Evolutionary conservation across 2,113 vertebrate genomes (phyloP).

Genomic region (Aspidoscelis tigris): DNA sequence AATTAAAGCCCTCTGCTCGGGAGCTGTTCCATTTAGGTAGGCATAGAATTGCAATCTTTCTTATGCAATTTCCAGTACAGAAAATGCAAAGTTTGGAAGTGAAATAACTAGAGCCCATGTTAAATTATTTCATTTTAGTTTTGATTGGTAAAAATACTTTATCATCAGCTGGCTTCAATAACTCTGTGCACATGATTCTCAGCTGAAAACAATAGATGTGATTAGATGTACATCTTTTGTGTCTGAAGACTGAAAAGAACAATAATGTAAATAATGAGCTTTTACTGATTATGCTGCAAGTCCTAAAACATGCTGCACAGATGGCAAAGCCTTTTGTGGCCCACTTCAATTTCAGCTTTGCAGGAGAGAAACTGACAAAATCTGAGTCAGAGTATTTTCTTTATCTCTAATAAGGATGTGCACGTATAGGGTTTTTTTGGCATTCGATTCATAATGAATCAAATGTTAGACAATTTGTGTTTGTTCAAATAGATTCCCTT

Average conservation of each 20-base stretch:
- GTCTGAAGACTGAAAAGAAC: not conserved
- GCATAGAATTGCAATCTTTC: not conserved
- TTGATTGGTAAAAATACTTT: not conserved
- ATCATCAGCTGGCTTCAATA: not conserved
- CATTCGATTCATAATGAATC: too few species aligned
- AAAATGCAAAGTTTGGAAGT: not conserved
- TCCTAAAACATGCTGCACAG: not conserved
- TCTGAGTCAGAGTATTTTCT: not conserved
- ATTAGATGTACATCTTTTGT: not conserved
- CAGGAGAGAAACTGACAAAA: not conserved
- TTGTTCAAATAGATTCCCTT: too few species aligned
- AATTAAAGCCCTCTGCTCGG: not conserved
- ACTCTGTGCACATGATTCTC: not conserved
- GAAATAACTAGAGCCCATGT: not conserved
- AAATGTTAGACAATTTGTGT: too few species aligned
- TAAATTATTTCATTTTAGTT: not conserved
- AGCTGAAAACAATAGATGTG: not conserved
- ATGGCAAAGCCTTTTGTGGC: not conserved
- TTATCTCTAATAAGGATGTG: not conserved
- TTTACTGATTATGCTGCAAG: not conserved
- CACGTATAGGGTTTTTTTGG: too few species aligned
- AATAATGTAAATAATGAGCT: not conserved
- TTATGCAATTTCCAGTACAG: not conserved
- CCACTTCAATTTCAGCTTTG: not conserved
- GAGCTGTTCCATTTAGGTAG: not conserved